Percentiles rank a stretch among this genome's conserved stretches.
Evolutionary conservation across 2,113 vertebrate genomes (phyloP).

Genomic region (Cervus canadensis): DNA sequence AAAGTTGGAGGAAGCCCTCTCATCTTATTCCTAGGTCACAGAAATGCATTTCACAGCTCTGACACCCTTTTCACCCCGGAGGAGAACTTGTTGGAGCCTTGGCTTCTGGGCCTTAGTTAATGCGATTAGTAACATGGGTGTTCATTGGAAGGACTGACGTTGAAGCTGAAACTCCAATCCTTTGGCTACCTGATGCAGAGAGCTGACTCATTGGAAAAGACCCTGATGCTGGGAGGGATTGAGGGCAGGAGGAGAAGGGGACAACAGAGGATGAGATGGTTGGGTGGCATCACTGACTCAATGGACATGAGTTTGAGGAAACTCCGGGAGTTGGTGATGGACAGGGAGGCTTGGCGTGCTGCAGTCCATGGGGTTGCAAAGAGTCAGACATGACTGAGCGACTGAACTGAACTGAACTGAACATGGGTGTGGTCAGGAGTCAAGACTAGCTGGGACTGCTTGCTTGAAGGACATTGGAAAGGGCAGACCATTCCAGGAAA

Average conservation of each 20-base stretch:
- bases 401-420: too few species aligned
- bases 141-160: not conserved
- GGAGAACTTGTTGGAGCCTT: not conserved
- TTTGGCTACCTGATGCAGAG: not conserved
- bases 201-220: not conserved
- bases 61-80: not conserved
- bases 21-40: not conserved
- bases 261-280: not conserved
- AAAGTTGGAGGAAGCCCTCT: not conserved
- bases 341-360: not conserved
- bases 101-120: not conserved
- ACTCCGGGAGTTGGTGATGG: not conserved
- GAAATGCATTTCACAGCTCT: not conserved
- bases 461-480: not conserved
- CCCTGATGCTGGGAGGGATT: not conserved
- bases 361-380: not conserved
- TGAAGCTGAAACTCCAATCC: not conserved
- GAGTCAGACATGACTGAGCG: fast-evolving
- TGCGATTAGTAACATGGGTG: not conserved
- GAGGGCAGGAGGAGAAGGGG: not conserved
- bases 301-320: not conserved
- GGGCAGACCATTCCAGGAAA: not conserved
- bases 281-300: not conserved
- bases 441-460: not conserved
- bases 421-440: not conserved